Evolutionary conservation across 2,113 vertebrate genomes (phyloP).

Genomic region (Hiodon tergisus): DNA sequence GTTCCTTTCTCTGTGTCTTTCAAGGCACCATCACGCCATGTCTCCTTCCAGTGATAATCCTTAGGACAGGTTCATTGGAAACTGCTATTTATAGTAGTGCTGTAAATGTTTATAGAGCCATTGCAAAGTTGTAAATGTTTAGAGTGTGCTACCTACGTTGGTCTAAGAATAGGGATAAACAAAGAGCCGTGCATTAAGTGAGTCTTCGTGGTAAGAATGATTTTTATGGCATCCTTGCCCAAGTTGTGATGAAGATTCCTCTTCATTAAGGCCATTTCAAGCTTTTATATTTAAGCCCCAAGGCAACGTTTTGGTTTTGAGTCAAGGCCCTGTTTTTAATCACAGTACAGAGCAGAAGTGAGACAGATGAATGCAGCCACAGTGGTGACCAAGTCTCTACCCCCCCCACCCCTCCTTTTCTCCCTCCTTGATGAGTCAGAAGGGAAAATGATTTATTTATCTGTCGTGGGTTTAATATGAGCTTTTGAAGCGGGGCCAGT

Average conservation of each 20-base stretch:
- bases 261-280: slow-evolving; percentile 20
- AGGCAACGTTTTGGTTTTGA: slow-evolving; percentile 23
- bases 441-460: slow-evolving; percentile 14
- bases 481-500: slow-evolving; percentile 30
- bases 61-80: too few relatives aligned
- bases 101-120: neutral
- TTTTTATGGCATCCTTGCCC: slow-evolving; percentile 21
- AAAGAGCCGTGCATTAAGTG: slow-evolving; percentile 13
- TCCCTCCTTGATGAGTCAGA: slow-evolving; percentile 23
- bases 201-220: slow-evolving; percentile 5
- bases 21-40: too few relatives aligned
- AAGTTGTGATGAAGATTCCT: slow-evolving; percentile 23
- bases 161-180: slow-evolving; percentile 31
- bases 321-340: slow-evolving; percentile 13
- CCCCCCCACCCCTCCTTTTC: neutral
- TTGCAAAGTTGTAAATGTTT: neutral
- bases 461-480: slow-evolving; percentile 15
- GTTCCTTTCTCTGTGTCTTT: too few relatives aligned
- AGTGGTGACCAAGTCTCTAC: neutral
- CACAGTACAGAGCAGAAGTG: neutral
- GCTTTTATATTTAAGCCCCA: slow-evolving; percentile 13
- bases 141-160: neutral
- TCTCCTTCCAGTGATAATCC: too few relatives aligned
- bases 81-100: neutral
- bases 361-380: neutral